Base-by-base conservation (phyloP, 2,113 vertebrate species). In the Spea bombifrons region DNA sequence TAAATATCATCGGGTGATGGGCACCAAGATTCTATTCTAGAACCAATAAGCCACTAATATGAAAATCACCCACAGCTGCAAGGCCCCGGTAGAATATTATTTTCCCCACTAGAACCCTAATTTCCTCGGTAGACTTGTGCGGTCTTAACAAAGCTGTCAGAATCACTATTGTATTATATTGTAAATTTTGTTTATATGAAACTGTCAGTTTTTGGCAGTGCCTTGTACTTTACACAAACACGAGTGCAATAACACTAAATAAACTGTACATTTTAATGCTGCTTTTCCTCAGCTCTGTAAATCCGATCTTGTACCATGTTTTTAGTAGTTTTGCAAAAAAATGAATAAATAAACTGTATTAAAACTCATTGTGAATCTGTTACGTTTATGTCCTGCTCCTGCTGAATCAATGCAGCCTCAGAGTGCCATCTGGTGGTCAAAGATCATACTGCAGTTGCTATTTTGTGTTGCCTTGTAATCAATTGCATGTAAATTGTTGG, bases 151-250 rank as follows among this genome's bases (percentile, higher is more conserved):
- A 81, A 81, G 13, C 10, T 67, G 6, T 46, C 44, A 66, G 75
- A 78, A 87, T 82, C 87, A 81, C 81, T 88, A 70, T 71, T 92
- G 92, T 94, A 92, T 87, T 76, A 90, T 92, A 92, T 6, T 92
- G 90, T 90, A 92, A 86, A 91, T 87, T 86, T 89, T 91, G 91
- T 93, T 92, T 91, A 92, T 94, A 91, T 90, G 84, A 84, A 77
- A 80, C 84, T 88, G 83, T 87, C 81, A 83, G 75, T 75, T 73
- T 82, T 87, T 86, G 83, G 84, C 84, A 89, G 91, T 88, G 90
- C 90, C 88, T 92, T 93, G 88, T 90, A 90, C 91, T 90, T 92
- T 84, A 89, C 83, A 87, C 87, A 87, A 87, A 89, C 87, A 86
- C 88, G 87, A 85, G 89, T 94, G 92, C 91, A 93, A 92, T 93